Evolutionary conservation across 2,888 invertebrate genomes (phyloP), one percentile per base, ranked within the genome.

Genomic region (Pseudolycoriella hygida): DNA sequence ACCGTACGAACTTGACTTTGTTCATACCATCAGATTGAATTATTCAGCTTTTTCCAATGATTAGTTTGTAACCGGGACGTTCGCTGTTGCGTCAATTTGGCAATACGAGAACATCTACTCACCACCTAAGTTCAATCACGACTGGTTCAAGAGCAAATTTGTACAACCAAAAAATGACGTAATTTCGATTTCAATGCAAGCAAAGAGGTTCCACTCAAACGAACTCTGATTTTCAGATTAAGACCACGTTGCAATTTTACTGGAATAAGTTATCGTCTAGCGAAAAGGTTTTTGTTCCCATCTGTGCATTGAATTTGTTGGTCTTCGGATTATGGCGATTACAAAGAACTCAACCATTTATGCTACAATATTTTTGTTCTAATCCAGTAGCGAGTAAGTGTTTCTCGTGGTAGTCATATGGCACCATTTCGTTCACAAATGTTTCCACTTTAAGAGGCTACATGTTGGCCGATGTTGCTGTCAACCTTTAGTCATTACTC

Each of bases 401-500:
- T n/a, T n/a, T n/a, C n/a, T n/a, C n/a, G n/a, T n/a, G n/a, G n/a
- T n/a, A n/a, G 40, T 38, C 40, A 44, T 43, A 40, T 40, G 14
- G 31, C 17, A 42, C 3, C 19, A n/a, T 32, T 5, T 31, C 3
- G 10, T n/a, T n/a, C n/a, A n/a, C n/a, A n/a, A n/a, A n/a, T n/a
- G n/a, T n/a, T n/a, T n/a, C n/a, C n/a, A n/a, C n/a, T n/a, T n/a
- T n/a, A n/a, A 86, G 83, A 71, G 57, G 72, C 73, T 50, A 68
- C 79, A 42, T 89, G 86, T 61, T 72, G 80, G 66, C 89, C 96
- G 3, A 90, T 96, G 90, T 59, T 94, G 43, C 67, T 94, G 3
- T 90, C 90, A n/a, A 84, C 85, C 30, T 97, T 97, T 66, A 96
- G 94, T 56, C 97, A 97, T 62, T 81, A 83, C 57, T 85, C 85